A percentile compares a stretch with the other conserved stretches of the same genome.
phyloP scores from a whole-genome alignment of 2,797 vertebrate genomes.

The Gobio occitaniae region DNA sequence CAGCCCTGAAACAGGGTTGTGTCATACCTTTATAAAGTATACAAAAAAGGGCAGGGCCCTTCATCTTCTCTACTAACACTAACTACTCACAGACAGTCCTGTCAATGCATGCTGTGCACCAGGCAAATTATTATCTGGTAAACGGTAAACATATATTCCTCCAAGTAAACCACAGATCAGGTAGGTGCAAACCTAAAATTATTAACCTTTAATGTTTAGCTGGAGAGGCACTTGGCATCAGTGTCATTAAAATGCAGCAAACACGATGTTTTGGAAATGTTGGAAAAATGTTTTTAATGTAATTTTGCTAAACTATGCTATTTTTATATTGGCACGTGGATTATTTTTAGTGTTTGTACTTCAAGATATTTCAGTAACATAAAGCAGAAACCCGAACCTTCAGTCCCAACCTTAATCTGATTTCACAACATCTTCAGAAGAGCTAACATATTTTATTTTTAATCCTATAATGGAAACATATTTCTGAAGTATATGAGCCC shows the following conservation, averaged over 20 bases:
- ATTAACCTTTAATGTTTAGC: not conserved
- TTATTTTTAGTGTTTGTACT: not conserved
- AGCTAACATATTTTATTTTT: not conserved
- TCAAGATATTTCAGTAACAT: not conserved
- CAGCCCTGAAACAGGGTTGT: constrained; percentile 12
- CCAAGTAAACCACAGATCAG: constrained; percentile 28
- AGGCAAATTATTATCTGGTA: constrained; percentile 9
- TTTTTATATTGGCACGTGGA: not conserved
- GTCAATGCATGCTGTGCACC: constrained; percentile 11
- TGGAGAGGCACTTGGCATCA: not conserved
- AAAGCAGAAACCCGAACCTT: not conserved
- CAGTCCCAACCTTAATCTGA: not conserved
- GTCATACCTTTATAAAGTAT: constrained; percentile 34
- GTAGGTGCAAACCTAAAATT: constrained; percentile 35
- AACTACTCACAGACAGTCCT: not conserved
- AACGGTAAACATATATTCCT: constrained; percentile 1
- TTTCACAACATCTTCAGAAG: not conserved
- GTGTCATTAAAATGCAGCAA: not conserved
- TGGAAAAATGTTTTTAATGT: too few relatives aligned
- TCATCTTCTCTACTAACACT: constrained; percentile 37
- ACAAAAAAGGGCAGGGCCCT: constrained; percentile 42
- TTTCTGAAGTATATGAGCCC: not conserved
- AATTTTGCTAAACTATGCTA: not conserved
- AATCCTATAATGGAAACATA: not conserved
- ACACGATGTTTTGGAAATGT: not conserved